Evolutionary conservation across 2,888 invertebrate genomes (phyloP), one percentile per base, ranked within the genome.

Genomic region (Drosophila tanythrix): DNA sequence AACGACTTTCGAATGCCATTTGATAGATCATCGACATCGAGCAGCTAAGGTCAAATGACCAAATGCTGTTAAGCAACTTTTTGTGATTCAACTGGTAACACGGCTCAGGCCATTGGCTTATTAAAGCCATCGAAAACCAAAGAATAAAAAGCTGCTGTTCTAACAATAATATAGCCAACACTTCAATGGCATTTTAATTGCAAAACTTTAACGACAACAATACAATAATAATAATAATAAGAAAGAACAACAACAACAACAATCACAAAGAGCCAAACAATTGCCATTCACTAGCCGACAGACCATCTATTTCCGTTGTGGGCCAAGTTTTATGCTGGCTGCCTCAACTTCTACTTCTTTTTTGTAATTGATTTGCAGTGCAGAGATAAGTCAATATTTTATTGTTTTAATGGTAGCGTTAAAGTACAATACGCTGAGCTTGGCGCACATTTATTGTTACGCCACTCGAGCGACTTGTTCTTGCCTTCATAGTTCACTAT

Each of bases 111-210:
- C 76, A 68, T 66, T 77, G 59, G 59, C 70, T 74, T 68, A 76
- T 80, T 80, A 68, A 80, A 76, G 43, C 60, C 62, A 38, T 50
- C 31, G 62, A 38, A 70, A 56, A 50, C 29, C n/a, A 51, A 46
- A 7, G 21, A 46, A 13, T 36, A 27, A 53, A 52, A 43, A 57
- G 15, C 31, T 29, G 10, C 40, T n/a, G 43, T 59, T 40, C 29
- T 46, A 66, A 38, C 55, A 67, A 64, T 55, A 52, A 46, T 59
- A 40, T 40, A 33, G 35, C 52, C 43, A 74, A 82, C 72, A 81
- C 75, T 78, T 79, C 79, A 81, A 79, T 83, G 79, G 74, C 73
- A 81, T 77, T 88, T 85, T 88, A 85, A 85, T 88, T 85, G 83
- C 83, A 64, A 82, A 88, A 88, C 79, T 88, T 84, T 64, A 72